A percentile compares a stretch with the other conserved stretches of the same genome.
phyloP scores from a whole-genome alignment of 2,797 vertebrate species.

The Luscinia luscinia region DNA sequence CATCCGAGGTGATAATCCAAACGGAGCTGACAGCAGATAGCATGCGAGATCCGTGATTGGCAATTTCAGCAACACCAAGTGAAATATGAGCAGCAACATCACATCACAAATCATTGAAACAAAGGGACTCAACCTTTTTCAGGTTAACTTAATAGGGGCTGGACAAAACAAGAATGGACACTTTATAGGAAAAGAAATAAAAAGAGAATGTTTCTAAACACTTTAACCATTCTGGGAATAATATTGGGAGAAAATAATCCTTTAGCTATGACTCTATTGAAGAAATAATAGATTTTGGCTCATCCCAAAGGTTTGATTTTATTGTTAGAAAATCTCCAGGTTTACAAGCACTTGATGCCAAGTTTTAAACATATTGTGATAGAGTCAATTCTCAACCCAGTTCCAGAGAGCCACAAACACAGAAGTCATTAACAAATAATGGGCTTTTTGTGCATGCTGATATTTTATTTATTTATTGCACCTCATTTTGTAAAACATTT shows the following conservation, averaged over 20 bases:
- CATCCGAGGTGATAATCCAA: constrained; percentile 78
- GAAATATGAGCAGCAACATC: constrained; percentile 84
- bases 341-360: constrained; percentile 47
- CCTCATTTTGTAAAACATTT: constrained; percentile 36
- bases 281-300: constrained; percentile 41
- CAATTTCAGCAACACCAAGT: constrained; percentile 80
- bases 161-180: constrained; percentile 71
- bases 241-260: neutral
- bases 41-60: constrained; percentile 80
- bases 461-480: constrained; percentile 51
- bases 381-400: constrained; percentile 49
- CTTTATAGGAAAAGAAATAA: constrained; percentile 53
- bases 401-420: constrained; percentile 10
- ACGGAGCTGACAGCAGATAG: constrained; percentile 73
- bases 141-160: constrained; percentile 70
- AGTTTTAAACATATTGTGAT: constrained; percentile 63
- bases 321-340: constrained; percentile 39
- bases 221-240: constrained; percentile 1
- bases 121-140: constrained; percentile 76
- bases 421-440: constrained; percentile 58
- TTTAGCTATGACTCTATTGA: neutral
- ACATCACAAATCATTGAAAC: constrained; percentile 79
- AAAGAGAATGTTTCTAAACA: constrained; percentile 33
- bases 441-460: neutral
- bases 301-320: constrained; percentile 29